Percentiles rank a stretch among this genome's conserved stretches.
Evolutionary conservation across 2,888 invertebrate species (phyloP).

Genomic region (Caenorhabditis sinica): DNA sequence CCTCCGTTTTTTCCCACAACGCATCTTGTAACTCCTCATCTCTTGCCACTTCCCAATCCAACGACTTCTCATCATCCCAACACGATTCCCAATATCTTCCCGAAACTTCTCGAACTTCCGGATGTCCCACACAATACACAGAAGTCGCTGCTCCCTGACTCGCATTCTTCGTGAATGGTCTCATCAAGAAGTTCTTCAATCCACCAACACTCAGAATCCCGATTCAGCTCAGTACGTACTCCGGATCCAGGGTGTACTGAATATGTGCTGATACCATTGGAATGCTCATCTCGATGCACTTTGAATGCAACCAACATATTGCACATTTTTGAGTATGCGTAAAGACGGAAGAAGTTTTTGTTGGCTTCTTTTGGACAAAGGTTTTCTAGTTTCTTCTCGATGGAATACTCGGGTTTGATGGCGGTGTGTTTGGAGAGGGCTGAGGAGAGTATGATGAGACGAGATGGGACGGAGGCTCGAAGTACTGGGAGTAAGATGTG

Average conservation of each 20-base stretch:
- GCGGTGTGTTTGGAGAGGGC: conserved; percentile 88
- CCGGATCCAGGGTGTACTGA: conserved; percentile 89
- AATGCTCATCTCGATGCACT: conserved; percentile 73
- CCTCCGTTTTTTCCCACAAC: conserved; percentile 74
- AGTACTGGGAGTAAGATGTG: conserved; percentile 85
- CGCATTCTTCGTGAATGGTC: conserved; percentile 84
- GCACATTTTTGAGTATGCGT: conserved; percentile 79
- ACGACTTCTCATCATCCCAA: conserved; percentile 85
- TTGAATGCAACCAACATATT: conserved; percentile 78
- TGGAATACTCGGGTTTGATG: conserved; percentile 77
- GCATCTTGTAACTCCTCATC: conserved; percentile 85
- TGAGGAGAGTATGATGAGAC: conserved; percentile 92
- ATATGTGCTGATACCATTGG: conserved; percentile 85
- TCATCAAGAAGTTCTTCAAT: not conserved
- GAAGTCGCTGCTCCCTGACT: conserved; percentile 95
- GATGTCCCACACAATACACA: conserved; percentile 92
- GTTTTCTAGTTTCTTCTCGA: conserved; percentile 57
- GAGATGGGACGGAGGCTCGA: conserved; percentile 86
- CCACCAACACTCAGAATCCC: conserved; percentile 4
- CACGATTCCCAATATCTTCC: conserved; percentile 97
- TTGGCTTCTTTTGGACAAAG: conserved; percentile 64
- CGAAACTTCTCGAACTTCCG: conserved; percentile 87
- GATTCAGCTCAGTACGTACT: conserved; percentile 30
- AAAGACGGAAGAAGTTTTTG: conserved; percentile 63
- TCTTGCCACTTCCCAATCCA: conserved; percentile 85